phyloP scores from a whole-genome alignment of 2,113 vertebrate species.

The Drymodes brunneopygia region DNA sequence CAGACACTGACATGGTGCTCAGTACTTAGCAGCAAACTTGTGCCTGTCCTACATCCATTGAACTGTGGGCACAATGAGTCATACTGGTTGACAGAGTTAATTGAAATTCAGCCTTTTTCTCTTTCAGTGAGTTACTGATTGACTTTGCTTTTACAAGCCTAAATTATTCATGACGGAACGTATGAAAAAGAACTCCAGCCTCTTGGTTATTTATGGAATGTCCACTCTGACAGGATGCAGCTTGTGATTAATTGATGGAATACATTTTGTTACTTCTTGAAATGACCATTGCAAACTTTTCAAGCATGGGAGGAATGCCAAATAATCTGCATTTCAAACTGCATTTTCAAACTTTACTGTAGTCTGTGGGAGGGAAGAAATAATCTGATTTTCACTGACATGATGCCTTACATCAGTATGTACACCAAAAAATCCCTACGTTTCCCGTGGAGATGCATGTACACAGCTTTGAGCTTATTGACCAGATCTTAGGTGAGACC shows the following conservation, averaged over 20 bases:
- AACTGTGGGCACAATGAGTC: constrained; percentile 9
- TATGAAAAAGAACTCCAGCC: neutral
- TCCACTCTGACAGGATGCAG: neutral
- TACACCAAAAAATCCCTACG: neutral
- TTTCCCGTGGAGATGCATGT: neutral
- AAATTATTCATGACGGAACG: constrained; percentile 20
- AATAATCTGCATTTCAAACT: neutral
- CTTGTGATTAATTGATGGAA: neutral
- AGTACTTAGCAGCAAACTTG: neutral
- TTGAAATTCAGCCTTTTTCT: neutral
- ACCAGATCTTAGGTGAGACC: neutral
- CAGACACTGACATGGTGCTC: neutral
- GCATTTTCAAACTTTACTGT: neutral
- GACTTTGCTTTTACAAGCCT: constrained; percentile 4
- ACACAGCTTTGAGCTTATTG: neutral
- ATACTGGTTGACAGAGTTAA: neutral
- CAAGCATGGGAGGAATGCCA: neutral
- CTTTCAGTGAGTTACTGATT: neutral
- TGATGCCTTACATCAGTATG: rapidly evolving
- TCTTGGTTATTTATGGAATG: neutral
- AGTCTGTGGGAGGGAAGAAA: neutral
- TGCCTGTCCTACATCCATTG: neutral
- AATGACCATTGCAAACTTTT: neutral
- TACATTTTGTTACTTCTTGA: neutral
- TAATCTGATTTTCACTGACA: neutral